These are phyloP conservation scores for Tachina fera DNA, from an alignment of 2,888 invertebrate species.

Conservation along the genomic window DNA sequence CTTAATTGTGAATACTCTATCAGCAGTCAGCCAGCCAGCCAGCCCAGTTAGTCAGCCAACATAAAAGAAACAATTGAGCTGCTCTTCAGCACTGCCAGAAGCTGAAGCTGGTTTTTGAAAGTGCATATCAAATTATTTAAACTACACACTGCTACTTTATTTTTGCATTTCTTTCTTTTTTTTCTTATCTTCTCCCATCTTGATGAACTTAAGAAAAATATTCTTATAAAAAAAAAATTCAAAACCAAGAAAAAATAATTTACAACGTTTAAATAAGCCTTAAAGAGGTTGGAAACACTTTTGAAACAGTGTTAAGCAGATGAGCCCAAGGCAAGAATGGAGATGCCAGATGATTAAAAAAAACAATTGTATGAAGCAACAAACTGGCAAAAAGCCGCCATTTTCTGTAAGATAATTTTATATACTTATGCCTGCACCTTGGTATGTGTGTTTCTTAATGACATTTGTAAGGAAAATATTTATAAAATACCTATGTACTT, in stretches of 20 bases:
- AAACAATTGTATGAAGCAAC: background rate
- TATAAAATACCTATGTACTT: slow-evolving; percentile 3
- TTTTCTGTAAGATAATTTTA: background rate
- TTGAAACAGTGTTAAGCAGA: background rate
- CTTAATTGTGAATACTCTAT: slow-evolving; percentile 33
- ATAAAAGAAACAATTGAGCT: slow-evolving; percentile 31
- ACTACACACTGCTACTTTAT: slow-evolving; percentile 7
- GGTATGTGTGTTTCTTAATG: background rate
- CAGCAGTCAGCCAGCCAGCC: slow-evolving; percentile 11
- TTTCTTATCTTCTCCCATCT: background rate
- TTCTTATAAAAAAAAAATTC: background rate
- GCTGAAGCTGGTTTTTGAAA: slow-evolving; percentile 17
- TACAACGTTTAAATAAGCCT: slow-evolving; percentile 5
- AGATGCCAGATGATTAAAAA: background rate
- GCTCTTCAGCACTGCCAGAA: background rate
- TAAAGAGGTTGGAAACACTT: slow-evolving; percentile 8
- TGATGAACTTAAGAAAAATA: slow-evolving; percentile 19
- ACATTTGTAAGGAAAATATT: slow-evolving; percentile 29
- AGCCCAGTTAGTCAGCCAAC: slow-evolving; percentile 24
- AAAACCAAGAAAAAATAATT: slow-evolving; percentile 12
- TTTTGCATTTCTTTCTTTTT: background rate
- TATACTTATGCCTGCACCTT: background rate
- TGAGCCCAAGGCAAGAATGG: background rate
- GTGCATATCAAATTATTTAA: slow-evolving; percentile 30
- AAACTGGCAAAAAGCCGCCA: background rate